A percentile compares a stretch with the other conserved stretches of the same genome.
phyloP scores from a whole-genome alignment of 2,797 vertebrate genomes.

The Pelodytes ibericus region DNA sequence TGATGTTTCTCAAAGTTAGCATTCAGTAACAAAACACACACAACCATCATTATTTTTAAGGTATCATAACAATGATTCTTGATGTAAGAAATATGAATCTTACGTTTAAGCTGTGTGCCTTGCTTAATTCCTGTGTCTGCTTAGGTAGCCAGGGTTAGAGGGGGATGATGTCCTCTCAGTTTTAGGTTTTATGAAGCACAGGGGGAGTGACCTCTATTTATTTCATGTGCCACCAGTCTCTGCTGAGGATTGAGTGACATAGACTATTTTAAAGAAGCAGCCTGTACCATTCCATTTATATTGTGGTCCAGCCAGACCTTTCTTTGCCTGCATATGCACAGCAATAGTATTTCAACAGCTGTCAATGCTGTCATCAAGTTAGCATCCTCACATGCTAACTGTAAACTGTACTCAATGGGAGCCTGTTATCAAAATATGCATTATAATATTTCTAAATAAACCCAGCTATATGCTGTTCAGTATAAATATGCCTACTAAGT shows the following conservation, averaged over 20 bases:
- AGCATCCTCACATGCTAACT: background rate
- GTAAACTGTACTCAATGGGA: background rate
- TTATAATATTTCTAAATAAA: too few relatives aligned
- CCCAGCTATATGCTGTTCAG: too few relatives aligned
- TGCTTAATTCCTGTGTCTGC: conserved; percentile 28
- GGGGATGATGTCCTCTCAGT: conserved; percentile 55
- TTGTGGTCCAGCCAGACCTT: conserved; percentile 26
- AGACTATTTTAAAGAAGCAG: conserved; percentile 63
- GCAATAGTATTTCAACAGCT: conserved; percentile 12
- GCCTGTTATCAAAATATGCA: too few relatives aligned
- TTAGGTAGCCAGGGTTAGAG: conserved; percentile 30
- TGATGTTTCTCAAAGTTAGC: background rate
- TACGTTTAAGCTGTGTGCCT: conserved; percentile 35
- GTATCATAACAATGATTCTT: background rate
- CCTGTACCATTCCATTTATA: conserved; percentile 56
- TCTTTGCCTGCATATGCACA: background rate
- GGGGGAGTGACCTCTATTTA: conserved; percentile 62
- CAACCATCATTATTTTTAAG: background rate
- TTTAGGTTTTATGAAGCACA: conserved; percentile 56
- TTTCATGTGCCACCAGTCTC: conserved; percentile 63
- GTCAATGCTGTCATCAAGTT: background rate
- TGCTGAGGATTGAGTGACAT: conserved; percentile 65
- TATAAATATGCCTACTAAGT: too few relatives aligned
- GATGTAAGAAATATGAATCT: conserved; percentile 25
- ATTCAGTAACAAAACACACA: background rate